These are phyloP conservation scores for Drosophila insularis DNA, from an alignment of 1,140 invertebrate species.

Conservation along the genomic window DNA sequence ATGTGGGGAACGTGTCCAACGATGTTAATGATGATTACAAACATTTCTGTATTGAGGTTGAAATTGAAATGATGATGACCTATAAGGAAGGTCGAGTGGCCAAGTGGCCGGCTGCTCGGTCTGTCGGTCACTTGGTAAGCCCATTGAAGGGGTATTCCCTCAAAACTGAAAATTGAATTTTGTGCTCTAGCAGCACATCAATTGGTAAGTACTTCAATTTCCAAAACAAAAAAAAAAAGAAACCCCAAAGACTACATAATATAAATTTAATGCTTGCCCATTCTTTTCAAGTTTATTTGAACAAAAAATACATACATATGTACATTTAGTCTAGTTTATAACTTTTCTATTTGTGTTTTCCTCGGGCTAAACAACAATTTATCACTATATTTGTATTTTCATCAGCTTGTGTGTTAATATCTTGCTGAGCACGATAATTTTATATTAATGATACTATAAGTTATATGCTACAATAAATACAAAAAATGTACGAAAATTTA, in stretches of 20 bases:
- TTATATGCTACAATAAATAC: neutral
- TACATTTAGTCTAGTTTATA: neutral
- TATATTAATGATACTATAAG: conserved; percentile 2
- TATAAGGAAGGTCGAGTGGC: conserved; percentile 21
- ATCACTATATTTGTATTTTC: conserved; percentile 1
- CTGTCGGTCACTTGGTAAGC: neutral
- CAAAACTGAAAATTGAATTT: neutral
- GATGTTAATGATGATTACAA: neutral
- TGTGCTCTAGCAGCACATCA: neutral
- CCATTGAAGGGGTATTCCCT: neutral
- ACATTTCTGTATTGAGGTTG: conserved; percentile 21
- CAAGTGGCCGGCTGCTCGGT: neutral
- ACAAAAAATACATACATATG: neutral
- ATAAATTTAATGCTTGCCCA: neutral
- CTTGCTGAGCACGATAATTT: neutral
- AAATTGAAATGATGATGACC: conserved; percentile 38
- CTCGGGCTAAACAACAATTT: neutral
- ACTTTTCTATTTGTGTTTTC: neutral
- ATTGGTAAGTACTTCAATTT: neutral
- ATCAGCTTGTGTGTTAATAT: neutral
- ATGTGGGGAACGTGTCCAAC: conserved; percentile 24
- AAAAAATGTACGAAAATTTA: too few relatives aligned
- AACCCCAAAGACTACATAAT: neutral
- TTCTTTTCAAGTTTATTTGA: neutral
- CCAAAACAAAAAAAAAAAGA: neutral